phyloP scores from a whole-genome alignment of 2,113 vertebrate species.

The Falco punctatus region DNA sequence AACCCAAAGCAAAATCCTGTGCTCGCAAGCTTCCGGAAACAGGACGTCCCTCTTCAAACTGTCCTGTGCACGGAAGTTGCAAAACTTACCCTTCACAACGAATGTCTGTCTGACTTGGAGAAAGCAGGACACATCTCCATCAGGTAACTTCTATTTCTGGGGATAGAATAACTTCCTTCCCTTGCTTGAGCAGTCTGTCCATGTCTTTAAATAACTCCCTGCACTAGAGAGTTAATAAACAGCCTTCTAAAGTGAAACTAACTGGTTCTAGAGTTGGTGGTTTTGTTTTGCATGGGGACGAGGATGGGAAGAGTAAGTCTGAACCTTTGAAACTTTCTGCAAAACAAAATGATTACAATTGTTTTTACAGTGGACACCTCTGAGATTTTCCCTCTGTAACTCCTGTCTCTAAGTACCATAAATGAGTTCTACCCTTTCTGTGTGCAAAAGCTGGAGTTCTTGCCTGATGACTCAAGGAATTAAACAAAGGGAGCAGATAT shows the following conservation, averaged over 20 bases:
- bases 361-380: not conserved
- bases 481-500: not conserved
- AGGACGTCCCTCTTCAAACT: not conserved
- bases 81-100: not conserved
- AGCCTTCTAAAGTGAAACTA: not conserved
- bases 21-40: not conserved
- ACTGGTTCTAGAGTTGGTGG: accelerated
- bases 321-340: not conserved
- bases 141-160: not conserved
- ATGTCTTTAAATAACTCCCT: not conserved
- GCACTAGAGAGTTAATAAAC: not conserved
- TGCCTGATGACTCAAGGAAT: not conserved
- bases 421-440: not conserved
- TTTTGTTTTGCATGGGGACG: not conserved
- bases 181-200: not conserved
- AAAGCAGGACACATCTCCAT: not conserved
- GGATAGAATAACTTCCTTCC: not conserved
- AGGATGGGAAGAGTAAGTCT: not conserved
- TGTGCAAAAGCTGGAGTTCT: not conserved
- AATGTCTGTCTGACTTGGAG: not conserved
- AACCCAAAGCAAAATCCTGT: not conserved
- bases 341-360: not conserved
- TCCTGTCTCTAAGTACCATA: not conserved
- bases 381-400: not conserved
- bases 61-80: not conserved